phyloP scores from a whole-genome alignment of 2,888 invertebrate genomes.

The Mactromeris polynyma region DNA sequence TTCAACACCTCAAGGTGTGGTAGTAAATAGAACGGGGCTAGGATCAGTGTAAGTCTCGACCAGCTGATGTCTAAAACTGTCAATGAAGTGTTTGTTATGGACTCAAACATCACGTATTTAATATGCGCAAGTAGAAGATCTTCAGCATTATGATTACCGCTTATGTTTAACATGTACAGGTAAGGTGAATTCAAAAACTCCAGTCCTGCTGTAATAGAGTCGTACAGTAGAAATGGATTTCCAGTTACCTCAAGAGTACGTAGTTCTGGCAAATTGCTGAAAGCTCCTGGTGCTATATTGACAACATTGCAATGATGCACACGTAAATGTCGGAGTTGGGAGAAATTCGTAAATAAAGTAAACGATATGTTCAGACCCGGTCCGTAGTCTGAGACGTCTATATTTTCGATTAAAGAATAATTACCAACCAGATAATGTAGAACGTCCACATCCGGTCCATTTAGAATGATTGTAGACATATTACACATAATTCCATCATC shows the following conservation, averaged over 20 bases:
- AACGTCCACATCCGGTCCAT: neutral
- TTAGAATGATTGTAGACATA: neutral
- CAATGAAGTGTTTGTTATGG: neutral
- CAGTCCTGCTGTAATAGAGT: conserved; percentile 6
- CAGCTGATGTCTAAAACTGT: conserved; percentile 28
- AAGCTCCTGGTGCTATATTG: conserved; percentile 17
- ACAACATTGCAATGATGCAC: conserved; percentile 18
- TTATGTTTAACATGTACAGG: conserved; percentile 7
- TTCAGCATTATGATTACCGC: conserved; percentile 21
- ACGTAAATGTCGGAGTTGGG: neutral
- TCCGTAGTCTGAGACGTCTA: neutral
- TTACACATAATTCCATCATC: neutral
- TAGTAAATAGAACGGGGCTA: neutral
- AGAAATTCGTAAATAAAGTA: neutral
- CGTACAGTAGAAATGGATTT: neutral
- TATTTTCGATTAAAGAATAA: neutral
- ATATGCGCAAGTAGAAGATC: neutral
- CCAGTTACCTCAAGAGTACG: neutral
- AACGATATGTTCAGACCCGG: neutral
- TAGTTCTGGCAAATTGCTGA: neutral
- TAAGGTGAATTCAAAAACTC: neutral
- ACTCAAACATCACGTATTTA: neutral
- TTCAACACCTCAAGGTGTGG: conserved; percentile 18
- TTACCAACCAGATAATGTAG: neutral
- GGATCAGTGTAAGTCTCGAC: neutral